A percentile compares a stretch with the other conserved stretches of the same genome.
Evolutionary conservation across 1,140 invertebrate genomes (phyloP).

Genomic region (Drosophila pruinosa): DNA sequence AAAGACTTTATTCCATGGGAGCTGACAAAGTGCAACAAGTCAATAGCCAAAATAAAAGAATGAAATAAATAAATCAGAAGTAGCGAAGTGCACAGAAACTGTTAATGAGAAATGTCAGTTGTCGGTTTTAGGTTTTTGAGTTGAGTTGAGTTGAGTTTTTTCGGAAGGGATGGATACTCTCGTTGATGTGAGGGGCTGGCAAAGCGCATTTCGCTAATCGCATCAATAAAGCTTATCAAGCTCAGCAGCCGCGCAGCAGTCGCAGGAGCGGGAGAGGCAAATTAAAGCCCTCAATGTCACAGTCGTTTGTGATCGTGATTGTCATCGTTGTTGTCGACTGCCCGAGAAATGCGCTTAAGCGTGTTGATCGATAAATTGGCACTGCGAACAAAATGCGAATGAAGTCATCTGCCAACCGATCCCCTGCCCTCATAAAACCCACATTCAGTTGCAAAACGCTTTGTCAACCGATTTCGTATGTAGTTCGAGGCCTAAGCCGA

Average conservation of each 20-base stretch:
- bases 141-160: too few relatives aligned
- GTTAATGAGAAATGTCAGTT: slow-evolving; percentile 80
- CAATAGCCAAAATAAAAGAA: slow-evolving; percentile 57
- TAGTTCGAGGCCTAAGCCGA: slow-evolving; percentile 71
- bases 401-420: slow-evolving; percentile 64
- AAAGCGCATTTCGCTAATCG: slow-evolving; percentile 79
- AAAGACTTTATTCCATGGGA: slow-evolving; percentile 57
- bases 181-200: slow-evolving; percentile 37
- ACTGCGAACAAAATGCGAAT: slow-evolving; percentile 70
- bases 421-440: background rate
- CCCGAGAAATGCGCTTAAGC: slow-evolving; percentile 72
- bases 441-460: slow-evolving; percentile 54
- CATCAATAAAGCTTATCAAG: slow-evolving; percentile 80
- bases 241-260: slow-evolving; percentile 24
- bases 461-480: slow-evolving; percentile 75
- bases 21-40: slow-evolving; percentile 73
- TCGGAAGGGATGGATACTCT: background rate
- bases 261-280: slow-evolving; percentile 15
- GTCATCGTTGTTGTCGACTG: slow-evolving; percentile 21
- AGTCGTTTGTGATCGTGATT: slow-evolving; percentile 22
- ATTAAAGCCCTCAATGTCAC: slow-evolving; percentile 66
- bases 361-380: slow-evolving; percentile 80
- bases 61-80: slow-evolving; percentile 24
- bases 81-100: slow-evolving; percentile 19
- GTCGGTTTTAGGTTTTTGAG: slow-evolving; percentile 56